Conservation (phyloP, 92 coral and sea anemone species). For the Actinostola sp. region DNA sequence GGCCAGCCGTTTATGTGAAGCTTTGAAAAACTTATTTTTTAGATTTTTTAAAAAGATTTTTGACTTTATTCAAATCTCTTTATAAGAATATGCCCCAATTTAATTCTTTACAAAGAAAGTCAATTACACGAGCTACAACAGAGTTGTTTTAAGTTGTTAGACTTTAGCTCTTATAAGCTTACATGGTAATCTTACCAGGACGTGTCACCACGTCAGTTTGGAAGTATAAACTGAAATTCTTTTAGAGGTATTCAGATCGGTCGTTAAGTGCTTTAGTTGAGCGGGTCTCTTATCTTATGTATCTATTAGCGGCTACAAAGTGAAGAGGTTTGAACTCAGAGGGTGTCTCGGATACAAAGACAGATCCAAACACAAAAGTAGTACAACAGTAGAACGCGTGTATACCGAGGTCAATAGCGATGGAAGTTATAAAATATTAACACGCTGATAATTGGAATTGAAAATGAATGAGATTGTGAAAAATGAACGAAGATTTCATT, state of each 20-base stretch:
- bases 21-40: too few relatives aligned
- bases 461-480: background rate
- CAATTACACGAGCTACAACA: background rate
- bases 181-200: too few relatives aligned
- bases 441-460: too few relatives aligned
- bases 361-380: background rate
- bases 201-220: too few relatives aligned
- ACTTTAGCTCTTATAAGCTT: too few relatives aligned
- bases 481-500: background rate
- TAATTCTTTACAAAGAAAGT: slow-evolving; percentile 20
- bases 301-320: background rate
- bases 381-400: background rate
- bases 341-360: background rate
- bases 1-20: too few relatives aligned
- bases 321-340: background rate
- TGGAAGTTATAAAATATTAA: too few relatives aligned
- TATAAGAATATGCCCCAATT: background rate
- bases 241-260: too few relatives aligned
- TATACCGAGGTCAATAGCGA: background rate
- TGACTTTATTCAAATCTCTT: slow-evolving; percentile 1
- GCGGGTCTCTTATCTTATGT: background rate
- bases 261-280: too few relatives aligned
- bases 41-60: background rate
- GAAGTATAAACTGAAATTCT: too few relatives aligned
- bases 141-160: too few relatives aligned